phyloP scores from a whole-genome alignment of 1,140 invertebrate genomes.

The Drosophila murphyi region DNA sequence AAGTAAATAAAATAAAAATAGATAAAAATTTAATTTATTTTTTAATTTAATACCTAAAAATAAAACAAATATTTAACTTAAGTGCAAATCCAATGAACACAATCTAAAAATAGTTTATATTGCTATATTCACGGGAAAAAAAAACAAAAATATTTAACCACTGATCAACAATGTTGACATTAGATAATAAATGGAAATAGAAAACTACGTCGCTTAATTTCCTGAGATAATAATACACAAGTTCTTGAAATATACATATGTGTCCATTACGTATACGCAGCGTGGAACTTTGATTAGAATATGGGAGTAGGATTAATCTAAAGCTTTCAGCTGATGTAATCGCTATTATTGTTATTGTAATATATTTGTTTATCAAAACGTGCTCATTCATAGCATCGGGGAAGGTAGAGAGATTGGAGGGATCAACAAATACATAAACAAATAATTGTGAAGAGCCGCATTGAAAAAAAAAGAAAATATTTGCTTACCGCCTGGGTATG shows the following conservation, averaged over 20 bases:
- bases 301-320: conserved; percentile 7
- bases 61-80: neutral
- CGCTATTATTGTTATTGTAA: conserved; percentile 53
- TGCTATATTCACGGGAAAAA: neutral
- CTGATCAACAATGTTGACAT: conserved; percentile 19
- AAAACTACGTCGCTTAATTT: conserved; percentile 43
- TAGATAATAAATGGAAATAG: conserved; percentile 21
- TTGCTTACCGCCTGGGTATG: conserved; percentile 18
- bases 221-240: conserved; percentile 10
- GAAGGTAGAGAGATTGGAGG: conserved; percentile 10
- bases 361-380: conserved; percentile 62
- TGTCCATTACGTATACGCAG: conserved; percentile 48
- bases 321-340: conserved; percentile 60
- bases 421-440: conserved; percentile 29
- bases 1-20: too few species aligned
- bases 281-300: conserved; percentile 34
- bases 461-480: conserved; percentile 44
- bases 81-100: neutral
- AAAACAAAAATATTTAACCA: neutral
- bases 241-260: conserved; percentile 28
- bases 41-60: neutral
- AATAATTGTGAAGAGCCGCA: conserved; percentile 26
- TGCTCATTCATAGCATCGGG: conserved; percentile 4
- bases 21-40: too few species aligned
- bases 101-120: neutral